Base-by-base conservation (phyloP, 2,888 invertebrate species). In the Eulithis testata region DNA sequence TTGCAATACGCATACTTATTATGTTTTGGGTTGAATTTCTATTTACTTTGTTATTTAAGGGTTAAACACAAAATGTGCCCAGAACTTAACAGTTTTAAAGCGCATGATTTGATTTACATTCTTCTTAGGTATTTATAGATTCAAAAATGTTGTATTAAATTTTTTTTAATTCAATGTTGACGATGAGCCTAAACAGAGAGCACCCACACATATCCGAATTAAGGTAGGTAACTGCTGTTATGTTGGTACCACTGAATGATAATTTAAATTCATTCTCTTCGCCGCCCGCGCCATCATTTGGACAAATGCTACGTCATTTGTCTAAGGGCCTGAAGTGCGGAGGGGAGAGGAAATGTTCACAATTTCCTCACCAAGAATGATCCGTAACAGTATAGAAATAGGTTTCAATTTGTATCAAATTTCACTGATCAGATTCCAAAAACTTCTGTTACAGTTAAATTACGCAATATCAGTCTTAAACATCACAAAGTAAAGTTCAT, bases 241-340 rank as follows among this genome's bases (percentile, higher is more conserved):
- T 88, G 91, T 89, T 89, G 87, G 89, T 90, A 93, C 86, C 90
- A 92, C 92, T 91, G 93, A 92, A 93, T 93, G 93, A 93, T 93
- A 93, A 93, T 93, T 93, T 93, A 93, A 93, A 93, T 93, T 93
- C 93, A 93, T 93, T 93, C 93, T 93, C 93, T 93, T 87, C 88
- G 88, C 89, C 93, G 92, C 93, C 93, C 92, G 92, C 93, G 93
- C 93, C 93, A 93, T 93, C 93, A 93, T 93, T 93, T 91, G 93
- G 93, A 93, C 93, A 93, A 93, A 93, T 93, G 93, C 87, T 88
- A 87, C 87, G 86, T 91, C 93, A 93, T 93, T 93, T 93, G 89
- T 93, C 93, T 92, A 86, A 87, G 89, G 89, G 91, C 75, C 76
- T 83, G 88, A 79, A 76, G 82, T 70, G 80, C 71, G 82, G 85